Conservation (phyloP, 2,888 invertebrate genomes). For the Graphium colonna region DNA sequence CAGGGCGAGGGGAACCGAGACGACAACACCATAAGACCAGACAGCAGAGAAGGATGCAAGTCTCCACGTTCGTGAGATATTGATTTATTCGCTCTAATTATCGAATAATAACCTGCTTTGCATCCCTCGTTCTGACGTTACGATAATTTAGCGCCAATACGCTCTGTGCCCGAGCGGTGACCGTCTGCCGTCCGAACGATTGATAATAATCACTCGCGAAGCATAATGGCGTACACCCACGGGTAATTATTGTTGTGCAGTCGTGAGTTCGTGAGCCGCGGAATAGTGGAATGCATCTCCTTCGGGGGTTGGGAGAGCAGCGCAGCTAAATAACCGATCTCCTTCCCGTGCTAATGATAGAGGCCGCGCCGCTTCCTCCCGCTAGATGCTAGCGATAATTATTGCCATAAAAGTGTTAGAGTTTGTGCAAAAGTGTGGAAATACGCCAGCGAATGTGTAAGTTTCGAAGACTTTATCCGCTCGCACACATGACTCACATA, state of each 20-base stretch:
- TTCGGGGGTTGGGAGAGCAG: constrained; percentile 80
- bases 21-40: constrained; percentile 31
- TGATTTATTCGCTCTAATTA: constrained; percentile 78
- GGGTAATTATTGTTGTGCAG: constrained; percentile 79
- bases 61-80: constrained; percentile 57
- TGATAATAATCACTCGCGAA: constrained; percentile 80
- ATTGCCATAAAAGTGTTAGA: background rate
- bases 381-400: constrained; percentile 71
- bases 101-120: constrained; percentile 76
- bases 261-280: constrained; percentile 78
- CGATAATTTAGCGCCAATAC: constrained; percentile 77
- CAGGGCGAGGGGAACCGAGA: constrained; percentile 48
- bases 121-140: constrained; percentile 78
- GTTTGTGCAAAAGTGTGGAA: background rate
- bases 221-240: constrained; percentile 80
- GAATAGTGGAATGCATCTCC: constrained; percentile 78
- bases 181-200: constrained; percentile 71
- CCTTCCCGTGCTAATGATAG: constrained; percentile 76
- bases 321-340: constrained; percentile 78
- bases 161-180: constrained; percentile 75
- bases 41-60: constrained; percentile 45
- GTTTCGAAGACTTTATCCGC: background rate
- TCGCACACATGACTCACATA: background rate
- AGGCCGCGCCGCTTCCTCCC: constrained; percentile 63
- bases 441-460: no score